phyloP scores from a whole-genome alignment of 1,140 invertebrate genomes.

The Phortica variegata region DNA sequence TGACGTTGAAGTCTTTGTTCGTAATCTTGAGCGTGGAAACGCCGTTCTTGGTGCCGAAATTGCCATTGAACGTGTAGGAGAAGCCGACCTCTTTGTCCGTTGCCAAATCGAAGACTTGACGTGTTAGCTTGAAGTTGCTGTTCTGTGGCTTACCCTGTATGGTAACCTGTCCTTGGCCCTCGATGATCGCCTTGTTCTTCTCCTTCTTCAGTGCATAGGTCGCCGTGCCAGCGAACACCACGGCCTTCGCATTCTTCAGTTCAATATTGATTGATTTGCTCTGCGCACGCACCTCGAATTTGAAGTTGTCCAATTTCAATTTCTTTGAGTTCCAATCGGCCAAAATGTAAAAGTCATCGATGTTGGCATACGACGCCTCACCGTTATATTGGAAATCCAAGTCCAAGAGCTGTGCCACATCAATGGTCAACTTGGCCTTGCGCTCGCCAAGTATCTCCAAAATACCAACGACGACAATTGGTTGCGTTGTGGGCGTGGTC shows the following conservation, averaged over 20 bases:
- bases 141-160: constrained; percentile 67
- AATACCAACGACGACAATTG: constrained; percentile 60
- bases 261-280: constrained; percentile 65
- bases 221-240: constrained; percentile 65
- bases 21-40: constrained; percentile 68
- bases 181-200: constrained; percentile 68
- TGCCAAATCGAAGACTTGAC: constrained; percentile 62
- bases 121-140: constrained; percentile 71
- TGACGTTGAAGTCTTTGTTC: constrained; percentile 68
- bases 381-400: constrained; percentile 59
- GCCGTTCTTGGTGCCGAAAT: constrained; percentile 59
- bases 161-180: constrained; percentile 64
- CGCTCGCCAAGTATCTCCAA: constrained; percentile 60
- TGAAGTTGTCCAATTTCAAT: constrained; percentile 67
- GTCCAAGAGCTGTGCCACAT: constrained; percentile 60
- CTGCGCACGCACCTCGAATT: constrained; percentile 66
- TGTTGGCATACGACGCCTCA: constrained; percentile 62
- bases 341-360: constrained; percentile 69
- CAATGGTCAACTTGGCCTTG: constrained; percentile 61
- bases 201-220: constrained; percentile 71
- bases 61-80: constrained; percentile 61
- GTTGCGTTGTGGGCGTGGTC: constrained; percentile 36
- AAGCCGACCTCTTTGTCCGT: constrained; percentile 66
- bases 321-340: constrained; percentile 67
- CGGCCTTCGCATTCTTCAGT: constrained; percentile 65